phyloP scores from a whole-genome alignment of 1,140 invertebrate species.

The Cyclargus thomasi region DNA sequence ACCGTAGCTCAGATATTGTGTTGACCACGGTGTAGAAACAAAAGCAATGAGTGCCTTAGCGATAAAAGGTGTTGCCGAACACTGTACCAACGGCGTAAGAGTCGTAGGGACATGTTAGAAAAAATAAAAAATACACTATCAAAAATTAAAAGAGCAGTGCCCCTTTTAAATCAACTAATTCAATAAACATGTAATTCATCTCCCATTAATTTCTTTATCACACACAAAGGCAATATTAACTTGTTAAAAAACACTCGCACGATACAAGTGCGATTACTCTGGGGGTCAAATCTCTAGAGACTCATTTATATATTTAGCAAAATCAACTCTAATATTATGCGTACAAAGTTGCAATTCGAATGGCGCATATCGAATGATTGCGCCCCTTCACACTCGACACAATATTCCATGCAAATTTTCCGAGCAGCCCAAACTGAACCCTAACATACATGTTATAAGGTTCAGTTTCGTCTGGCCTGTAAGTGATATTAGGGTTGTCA shows the following conservation, averaged over 20 bases:
- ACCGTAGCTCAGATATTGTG: no score
- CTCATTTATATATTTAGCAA: background rate
- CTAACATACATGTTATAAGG: conserved; percentile 11
- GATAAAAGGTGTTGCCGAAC: no score
- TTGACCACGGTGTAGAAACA: no score
- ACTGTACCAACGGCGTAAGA: no score
- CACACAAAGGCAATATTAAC: background rate
- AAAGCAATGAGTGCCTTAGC: no score
- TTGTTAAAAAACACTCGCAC: conserved; percentile 1
- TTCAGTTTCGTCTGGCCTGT: conserved; percentile 24
- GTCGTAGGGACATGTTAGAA: no score
- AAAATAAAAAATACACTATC: background rate
- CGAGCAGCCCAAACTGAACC: conserved; percentile 20
- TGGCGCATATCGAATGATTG: background rate
- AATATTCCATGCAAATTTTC: background rate
- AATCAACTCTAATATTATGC: background rate
- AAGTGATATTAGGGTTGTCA: conserved; percentile 28
- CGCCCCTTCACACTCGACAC: background rate
- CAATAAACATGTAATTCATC: background rate
- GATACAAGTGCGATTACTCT: background rate
- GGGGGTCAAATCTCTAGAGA: conserved; percentile 22
- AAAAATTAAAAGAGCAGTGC: background rate
- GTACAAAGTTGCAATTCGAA: background rate
- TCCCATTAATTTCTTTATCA: background rate
- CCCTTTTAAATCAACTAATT: background rate